phyloP scores from a whole-genome alignment of 2,113 vertebrate genomes.

The Arothron firmamentum region DNA sequence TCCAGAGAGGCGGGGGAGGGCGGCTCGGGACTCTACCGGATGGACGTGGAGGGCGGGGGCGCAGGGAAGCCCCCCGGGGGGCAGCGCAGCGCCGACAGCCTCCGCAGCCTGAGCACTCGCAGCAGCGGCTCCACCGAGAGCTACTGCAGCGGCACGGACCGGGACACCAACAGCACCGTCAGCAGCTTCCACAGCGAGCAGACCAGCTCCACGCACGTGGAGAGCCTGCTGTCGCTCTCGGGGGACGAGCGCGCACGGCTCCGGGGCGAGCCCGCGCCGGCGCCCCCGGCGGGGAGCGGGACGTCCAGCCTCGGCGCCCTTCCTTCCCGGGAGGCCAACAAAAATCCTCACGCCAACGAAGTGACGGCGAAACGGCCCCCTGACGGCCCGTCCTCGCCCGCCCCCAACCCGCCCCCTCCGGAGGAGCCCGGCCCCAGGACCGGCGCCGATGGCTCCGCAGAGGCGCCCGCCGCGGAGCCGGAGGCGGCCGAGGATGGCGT shows the following conservation, averaged over 20 bases:
- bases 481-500: slow-evolving; percentile 75
- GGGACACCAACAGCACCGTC: slow-evolving; percentile 93
- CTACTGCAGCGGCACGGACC: slow-evolving; percentile 94
- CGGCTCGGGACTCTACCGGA: slow-evolving; percentile 70
- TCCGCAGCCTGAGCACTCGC: slow-evolving; percentile 91
- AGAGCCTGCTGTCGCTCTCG: slow-evolving; percentile 87
- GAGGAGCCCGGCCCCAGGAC: slow-evolving; percentile 56
- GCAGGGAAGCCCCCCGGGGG: slow-evolving; percentile 78
- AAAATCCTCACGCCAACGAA: slow-evolving; percentile 96
- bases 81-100: slow-evolving; percentile 89
- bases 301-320: slow-evolving; percentile 79
- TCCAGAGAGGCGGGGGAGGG: slow-evolving; percentile 73
- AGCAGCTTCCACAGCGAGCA: slow-evolving; percentile 96
- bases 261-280: slow-evolving; percentile 67
- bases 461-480: slow-evolving; percentile 46
- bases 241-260: slow-evolving; percentile 75
- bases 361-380: slow-evolving; percentile 74
- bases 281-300: slow-evolving; percentile 70
- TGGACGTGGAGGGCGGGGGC: slow-evolving; percentile 48
- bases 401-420: slow-evolving; percentile 31
- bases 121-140: slow-evolving; percentile 96
- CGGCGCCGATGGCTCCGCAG: slow-evolving; percentile 54
- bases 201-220: slow-evolving; percentile 94
- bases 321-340: slow-evolving; percentile 92
- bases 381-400: slow-evolving; percentile 5